Percentiles rank a stretch among this genome's conserved stretches.
Conservation (phyloP, 92 coral and sea anemone species). For the Paragorgia papillata region DNA sequence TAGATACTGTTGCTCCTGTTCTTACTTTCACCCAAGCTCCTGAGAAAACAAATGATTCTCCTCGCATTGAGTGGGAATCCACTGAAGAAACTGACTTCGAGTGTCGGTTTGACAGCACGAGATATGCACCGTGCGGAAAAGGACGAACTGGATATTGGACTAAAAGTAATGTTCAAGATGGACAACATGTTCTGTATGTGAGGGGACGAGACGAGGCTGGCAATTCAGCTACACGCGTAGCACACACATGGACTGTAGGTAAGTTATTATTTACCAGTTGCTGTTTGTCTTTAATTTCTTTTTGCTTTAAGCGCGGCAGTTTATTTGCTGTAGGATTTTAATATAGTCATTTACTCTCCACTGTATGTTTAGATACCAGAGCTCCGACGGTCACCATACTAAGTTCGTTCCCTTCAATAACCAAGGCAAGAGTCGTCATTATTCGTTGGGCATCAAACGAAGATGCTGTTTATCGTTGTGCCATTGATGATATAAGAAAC, state of each 20-base stretch:
- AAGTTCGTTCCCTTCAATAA: not conserved
- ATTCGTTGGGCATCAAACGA: conserved; percentile 13
- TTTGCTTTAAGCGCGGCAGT: too few relatives aligned
- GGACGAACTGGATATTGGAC: conserved; percentile 8
- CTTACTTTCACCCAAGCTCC: not conserved
- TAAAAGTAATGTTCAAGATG: conserved; percentile 3
- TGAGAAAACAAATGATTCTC: not conserved
- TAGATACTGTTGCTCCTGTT: conserved; percentile 3
- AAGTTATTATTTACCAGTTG: not conserved
- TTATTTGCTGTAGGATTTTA: too few relatives aligned
- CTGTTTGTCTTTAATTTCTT: too few relatives aligned
- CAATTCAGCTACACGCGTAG: not conserved
- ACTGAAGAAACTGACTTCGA: conserved; percentile 11
- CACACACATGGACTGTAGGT: conserved; percentile 26
- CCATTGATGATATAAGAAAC: not conserved
- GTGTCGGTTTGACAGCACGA: conserved; percentile 5
- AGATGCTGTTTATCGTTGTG: conserved; percentile 15
- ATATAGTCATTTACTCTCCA: too few relatives aligned
- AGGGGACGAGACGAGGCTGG: conserved; percentile 16
- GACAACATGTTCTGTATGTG: not conserved
- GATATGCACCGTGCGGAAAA: conserved; percentile 6
- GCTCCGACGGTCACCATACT: not conserved
- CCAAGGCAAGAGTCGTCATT: not conserved
- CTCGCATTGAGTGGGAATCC: conserved; percentile 19
- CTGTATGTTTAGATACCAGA: not conserved